Percentiles rank a stretch among this genome's conserved stretches.
Evolutionary conservation across 2,888 invertebrate species (phyloP).

Genomic region (Cosmopolites sordidus): DNA sequence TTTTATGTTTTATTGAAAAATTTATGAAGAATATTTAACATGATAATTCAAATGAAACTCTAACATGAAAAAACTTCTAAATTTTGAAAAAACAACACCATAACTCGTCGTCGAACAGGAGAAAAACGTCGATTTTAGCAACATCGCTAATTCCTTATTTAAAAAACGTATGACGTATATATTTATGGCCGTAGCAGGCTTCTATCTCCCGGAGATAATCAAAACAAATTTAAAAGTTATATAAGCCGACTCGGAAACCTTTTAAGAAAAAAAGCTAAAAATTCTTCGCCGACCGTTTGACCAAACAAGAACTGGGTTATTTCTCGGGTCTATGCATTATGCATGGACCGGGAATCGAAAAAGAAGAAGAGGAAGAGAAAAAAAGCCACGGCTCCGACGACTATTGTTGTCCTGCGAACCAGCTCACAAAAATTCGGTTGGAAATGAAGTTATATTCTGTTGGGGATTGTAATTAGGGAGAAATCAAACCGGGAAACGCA

Average conservation of each 20-base stretch:
- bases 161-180: background rate
- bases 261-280: constrained; percentile 17
- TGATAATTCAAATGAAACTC: too few species aligned
- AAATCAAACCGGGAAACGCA: background rate
- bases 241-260: constrained; percentile 21
- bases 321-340: constrained; percentile 19
- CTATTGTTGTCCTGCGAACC: constrained; percentile 17
- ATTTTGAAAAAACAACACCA: too few species aligned
- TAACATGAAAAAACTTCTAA: too few species aligned
- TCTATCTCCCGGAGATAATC: constrained; percentile 16
- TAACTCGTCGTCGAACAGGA: too few species aligned
- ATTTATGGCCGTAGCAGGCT: constrained; percentile 11
- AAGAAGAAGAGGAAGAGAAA: constrained; percentile 3
- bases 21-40: too few species aligned
- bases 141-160: background rate
- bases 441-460: constrained; percentile 22
- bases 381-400: constrained; percentile 15
- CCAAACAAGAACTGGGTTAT: constrained; percentile 17
- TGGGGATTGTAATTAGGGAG: background rate
- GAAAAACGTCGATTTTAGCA: background rate
- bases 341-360: constrained; percentile 10
- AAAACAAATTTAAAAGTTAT: constrained; percentile 23
- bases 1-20: too few species aligned
- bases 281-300: constrained; percentile 15
- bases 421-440: constrained; percentile 14